These are phyloP conservation scores for Thalpophila matura DNA, from an alignment of 2,888 invertebrate genomes.

Conservation along the genomic window DNA sequence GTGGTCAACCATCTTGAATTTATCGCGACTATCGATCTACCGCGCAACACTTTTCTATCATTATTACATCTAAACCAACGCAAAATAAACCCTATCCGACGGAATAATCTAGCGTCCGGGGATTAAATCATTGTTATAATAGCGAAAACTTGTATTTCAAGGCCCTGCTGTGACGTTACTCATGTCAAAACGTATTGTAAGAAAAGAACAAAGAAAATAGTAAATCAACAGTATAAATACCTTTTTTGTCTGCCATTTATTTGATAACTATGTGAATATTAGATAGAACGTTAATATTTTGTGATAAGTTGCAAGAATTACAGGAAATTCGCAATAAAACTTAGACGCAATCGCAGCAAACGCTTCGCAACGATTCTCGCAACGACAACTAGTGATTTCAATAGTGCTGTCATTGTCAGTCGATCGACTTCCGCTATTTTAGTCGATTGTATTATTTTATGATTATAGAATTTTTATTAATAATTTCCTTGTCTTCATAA, in stretches of 20 bases:
- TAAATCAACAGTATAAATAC: conserved; percentile 85
- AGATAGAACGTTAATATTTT: conserved; percentile 73
- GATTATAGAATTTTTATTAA: background rate
- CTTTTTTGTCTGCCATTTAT: conserved; percentile 91
- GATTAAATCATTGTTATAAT: conserved; percentile 58
- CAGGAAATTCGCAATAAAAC: conserved; percentile 70
- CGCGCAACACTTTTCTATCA: conserved; percentile 49
- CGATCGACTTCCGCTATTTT: background rate
- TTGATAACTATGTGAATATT: conserved; percentile 77
- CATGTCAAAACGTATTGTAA: conserved; percentile 81
- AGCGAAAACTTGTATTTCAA: conserved; percentile 67
- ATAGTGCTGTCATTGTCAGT: conserved; percentile 38
- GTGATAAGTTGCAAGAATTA: conserved; percentile 61
- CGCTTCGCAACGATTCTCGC: conserved; percentile 75
- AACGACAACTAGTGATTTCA: conserved; percentile 65
- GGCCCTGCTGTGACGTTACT: conserved; percentile 83
- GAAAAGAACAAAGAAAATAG: conserved; percentile 84
- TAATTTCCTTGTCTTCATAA: background rate
- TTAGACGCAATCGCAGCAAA: conserved; percentile 79
- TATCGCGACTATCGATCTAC: conserved; percentile 77
- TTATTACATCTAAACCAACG: conserved; percentile 30
- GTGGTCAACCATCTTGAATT: conserved; percentile 86
- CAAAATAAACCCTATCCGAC: conserved; percentile 39
- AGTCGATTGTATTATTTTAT: conserved; percentile 23
- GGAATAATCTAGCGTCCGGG: conserved; percentile 40